Percentiles rank a stretch among this genome's conserved stretches.
These are phyloP conservation scores for Acleris laterana DNA, from an alignment of 2,888 invertebrate species.

Conservation along the genomic window DNA sequence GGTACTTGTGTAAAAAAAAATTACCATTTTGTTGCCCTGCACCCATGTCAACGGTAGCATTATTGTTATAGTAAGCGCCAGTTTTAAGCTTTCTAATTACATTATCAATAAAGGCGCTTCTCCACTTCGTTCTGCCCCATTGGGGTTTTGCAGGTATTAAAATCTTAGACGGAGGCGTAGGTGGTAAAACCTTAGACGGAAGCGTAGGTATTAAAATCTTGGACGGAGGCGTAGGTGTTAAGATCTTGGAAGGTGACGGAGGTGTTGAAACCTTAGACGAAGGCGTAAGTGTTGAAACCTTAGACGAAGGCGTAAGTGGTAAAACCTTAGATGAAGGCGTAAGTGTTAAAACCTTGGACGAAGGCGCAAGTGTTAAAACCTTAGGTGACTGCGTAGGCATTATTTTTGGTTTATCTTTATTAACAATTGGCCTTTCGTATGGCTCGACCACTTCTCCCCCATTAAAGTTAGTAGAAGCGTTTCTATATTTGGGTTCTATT, in stretches of 20 bases:
- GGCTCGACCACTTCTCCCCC: neutral
- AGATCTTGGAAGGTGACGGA: too few relatives aligned
- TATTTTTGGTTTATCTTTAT: slow-evolving; percentile 1
- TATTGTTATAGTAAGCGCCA: slow-evolving; percentile 64
- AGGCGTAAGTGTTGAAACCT: too few relatives aligned
- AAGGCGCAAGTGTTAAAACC: too few relatives aligned
- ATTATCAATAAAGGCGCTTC: slow-evolving; percentile 72
- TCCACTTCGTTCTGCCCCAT: slow-evolving; percentile 65
- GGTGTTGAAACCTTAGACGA: too few relatives aligned
- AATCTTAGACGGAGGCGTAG: neutral
- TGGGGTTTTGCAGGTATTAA: slow-evolving; percentile 27
- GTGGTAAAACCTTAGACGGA: too few relatives aligned
- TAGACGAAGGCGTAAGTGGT: neutral
- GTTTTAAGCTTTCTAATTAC: slow-evolving; percentile 66
- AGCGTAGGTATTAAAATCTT: too few relatives aligned
- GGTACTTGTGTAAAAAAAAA: too few relatives aligned
- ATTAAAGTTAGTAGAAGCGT: neutral
- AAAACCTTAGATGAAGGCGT: too few relatives aligned
- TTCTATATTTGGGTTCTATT: neutral
- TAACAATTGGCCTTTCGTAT: neutral
- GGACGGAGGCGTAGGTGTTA: too few relatives aligned
- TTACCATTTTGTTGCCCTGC: neutral
- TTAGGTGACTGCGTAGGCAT: slow-evolving; percentile 1
- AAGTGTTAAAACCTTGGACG: too few relatives aligned
- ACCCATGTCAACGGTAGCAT: slow-evolving; percentile 42